A percentile compares a stretch with the other conserved stretches of the same genome.
These are phyloP conservation scores for Tenthredo notha DNA, from an alignment of 2,888 invertebrate species.

Conservation along the genomic window DNA sequence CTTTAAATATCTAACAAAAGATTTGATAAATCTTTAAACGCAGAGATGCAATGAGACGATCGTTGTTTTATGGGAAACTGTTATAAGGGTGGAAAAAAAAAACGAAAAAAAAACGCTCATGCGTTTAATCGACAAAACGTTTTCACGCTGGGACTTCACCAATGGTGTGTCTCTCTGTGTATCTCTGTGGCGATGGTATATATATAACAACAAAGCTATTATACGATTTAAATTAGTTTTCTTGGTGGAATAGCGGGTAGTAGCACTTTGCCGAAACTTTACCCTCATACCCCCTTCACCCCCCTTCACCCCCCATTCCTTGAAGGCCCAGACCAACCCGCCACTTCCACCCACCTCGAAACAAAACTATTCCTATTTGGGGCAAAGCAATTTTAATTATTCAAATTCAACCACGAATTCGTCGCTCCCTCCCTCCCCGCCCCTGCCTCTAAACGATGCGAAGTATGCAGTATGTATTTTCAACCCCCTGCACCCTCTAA, in stretches of 20 bases:
- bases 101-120: background rate
- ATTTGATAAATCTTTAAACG: background rate
- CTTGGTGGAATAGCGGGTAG: conserved; percentile 23
- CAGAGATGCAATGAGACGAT: background rate
- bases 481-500: background rate
- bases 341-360: conserved; percentile 3
- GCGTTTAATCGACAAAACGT: conserved; percentile 42
- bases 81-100: background rate
- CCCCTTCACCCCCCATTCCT: background rate
- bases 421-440: too few relatives aligned
- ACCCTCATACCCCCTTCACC: conserved; percentile 5
- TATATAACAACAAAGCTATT: conserved; percentile 48
- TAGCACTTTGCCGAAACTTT: conserved; percentile 44
- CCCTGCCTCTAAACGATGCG: conserved; percentile 25
- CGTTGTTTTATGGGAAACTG: conserved; percentile 12
- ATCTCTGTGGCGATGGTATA: background rate
- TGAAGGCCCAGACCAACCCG: background rate
- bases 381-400: conserved; percentile 53
- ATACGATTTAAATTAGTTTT: conserved; percentile 52
- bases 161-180: background rate
- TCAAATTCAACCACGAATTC: conserved; percentile 34
- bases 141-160: background rate
- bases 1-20: too few relatives aligned
- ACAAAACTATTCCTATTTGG: conserved; percentile 52
- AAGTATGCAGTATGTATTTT: conserved; percentile 44